These are phyloP conservation scores for Tachysurus vachellii DNA, from an alignment of 2,113 vertebrate species.

Conservation along the genomic window DNA sequence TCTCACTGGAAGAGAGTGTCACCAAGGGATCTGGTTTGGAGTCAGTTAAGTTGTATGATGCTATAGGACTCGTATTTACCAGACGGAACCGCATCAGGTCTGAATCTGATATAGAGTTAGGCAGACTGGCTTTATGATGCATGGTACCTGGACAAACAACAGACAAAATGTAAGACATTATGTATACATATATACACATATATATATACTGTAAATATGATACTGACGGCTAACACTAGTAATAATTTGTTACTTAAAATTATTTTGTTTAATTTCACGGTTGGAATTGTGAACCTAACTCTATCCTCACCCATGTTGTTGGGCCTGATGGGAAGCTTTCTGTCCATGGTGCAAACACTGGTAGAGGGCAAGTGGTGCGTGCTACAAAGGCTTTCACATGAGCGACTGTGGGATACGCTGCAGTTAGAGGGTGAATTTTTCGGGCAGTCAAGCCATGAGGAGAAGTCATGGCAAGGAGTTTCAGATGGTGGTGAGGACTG, in stretches of 20 bases:
- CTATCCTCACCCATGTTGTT: slow-evolving; percentile 70
- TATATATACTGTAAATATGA: not conserved
- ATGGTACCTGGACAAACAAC: slow-evolving; percentile 68
- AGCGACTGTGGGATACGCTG: slow-evolving; percentile 72
- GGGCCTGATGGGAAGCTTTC: slow-evolving; percentile 69
- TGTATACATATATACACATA: not conserved
- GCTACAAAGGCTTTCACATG: slow-evolving; percentile 76
- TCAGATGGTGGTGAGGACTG: slow-evolving; percentile 31
- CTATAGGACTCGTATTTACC: slow-evolving; percentile 77
- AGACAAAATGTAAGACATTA: not conserved
- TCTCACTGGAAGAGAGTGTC: slow-evolving; percentile 73
- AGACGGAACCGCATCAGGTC: slow-evolving; percentile 78
- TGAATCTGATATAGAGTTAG: slow-evolving; percentile 82
- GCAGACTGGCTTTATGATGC: slow-evolving; percentile 72
- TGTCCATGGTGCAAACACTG: slow-evolving; percentile 68
- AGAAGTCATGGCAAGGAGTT: slow-evolving; percentile 29
- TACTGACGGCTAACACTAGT: not conserved
- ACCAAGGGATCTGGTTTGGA: slow-evolving; percentile 78
- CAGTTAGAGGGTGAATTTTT: slow-evolving; percentile 73
- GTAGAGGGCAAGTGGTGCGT: slow-evolving; percentile 78
- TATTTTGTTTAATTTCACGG: not conserved
- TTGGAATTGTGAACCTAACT: not conserved
- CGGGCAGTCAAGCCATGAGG: slow-evolving; percentile 46
- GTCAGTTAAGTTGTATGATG: slow-evolving; percentile 84
- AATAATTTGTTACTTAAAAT: not conserved